Base-by-base conservation (phyloP, 2,888 invertebrate genomes). In the Aromia moschata region DNA sequence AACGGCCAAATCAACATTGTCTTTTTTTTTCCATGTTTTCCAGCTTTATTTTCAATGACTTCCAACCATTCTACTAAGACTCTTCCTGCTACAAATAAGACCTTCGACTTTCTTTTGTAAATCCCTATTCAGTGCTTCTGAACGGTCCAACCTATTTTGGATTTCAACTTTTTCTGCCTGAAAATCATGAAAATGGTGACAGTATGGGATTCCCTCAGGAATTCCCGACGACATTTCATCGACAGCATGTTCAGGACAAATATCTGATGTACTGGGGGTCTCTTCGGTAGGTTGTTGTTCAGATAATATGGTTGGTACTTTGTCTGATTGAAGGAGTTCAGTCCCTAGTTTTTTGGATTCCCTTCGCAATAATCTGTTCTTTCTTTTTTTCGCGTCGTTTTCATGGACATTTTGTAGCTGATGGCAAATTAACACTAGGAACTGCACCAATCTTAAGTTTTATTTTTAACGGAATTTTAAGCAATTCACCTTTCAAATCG, bases 401-500 rank as follows among this genome's bases (percentile, higher is more conserved):
- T n/a, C n/a, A n/a, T n/a, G n/a, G n/a, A n/a, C n/a, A 25, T 25
- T 25, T 25, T 25, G 5, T 25, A 5, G 25, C 25, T 9, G 25
- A 25, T 25, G 25, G 25, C 9, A 25, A 25, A 25, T 25, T 41
- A 17, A 41, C 17, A 41, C 40, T 41, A 41, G 45, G 45, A 25
- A 45, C 25, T 31, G 10, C 45, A 45, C 31, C 45, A 4, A 12
- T 9, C 30, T 45, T 20, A 45, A 45, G 45, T 11, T 10, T 37
- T 45, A 25, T 45, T 45, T 45, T 45, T 41, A 41, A 41, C 5
- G 40, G 16, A 17, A 41, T 41, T 17, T 41, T 41, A 2, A 61
- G 49, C 12, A 58, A 20, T 58, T 61, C 54, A 14, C 41, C 55
- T 53, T 60, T 51, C 41, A 60, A 53, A 46, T 60, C 53, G 17